These are phyloP conservation scores for Meloidogyne floridensis DNA, from an alignment of 1,140 invertebrate genomes.

Conservation along the genomic window DNA sequence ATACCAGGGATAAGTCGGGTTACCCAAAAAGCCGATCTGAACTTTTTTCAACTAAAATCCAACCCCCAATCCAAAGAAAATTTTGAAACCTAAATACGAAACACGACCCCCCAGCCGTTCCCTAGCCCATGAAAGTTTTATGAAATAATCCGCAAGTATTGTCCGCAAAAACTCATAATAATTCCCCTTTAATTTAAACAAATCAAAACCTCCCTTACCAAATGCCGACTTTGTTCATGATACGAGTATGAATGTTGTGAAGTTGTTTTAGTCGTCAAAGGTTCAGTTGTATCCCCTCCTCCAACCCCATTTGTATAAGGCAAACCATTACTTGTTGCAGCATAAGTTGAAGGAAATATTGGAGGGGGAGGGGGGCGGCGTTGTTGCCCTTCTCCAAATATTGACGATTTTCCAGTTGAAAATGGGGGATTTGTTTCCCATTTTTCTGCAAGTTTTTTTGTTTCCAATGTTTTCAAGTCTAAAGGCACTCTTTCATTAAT, in stretches of 20 bases:
- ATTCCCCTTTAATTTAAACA: neutral
- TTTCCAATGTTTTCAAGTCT: slow-evolving; percentile 47
- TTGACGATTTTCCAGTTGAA: neutral
- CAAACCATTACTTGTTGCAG: slow-evolving; percentile 17
- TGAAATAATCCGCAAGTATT: too few relatives aligned
- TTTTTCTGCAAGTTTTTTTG: slow-evolving; percentile 47
- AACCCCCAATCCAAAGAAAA: too few relatives aligned
- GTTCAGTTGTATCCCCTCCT: neutral
- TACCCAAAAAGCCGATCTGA: too few relatives aligned
- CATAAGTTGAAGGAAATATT: slow-evolving; percentile 11
- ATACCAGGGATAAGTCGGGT: too few relatives aligned
- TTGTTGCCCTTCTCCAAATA: neutral
- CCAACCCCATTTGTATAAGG: slow-evolving; percentile 45
- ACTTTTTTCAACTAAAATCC: too few relatives aligned
- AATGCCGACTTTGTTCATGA: slow-evolving; percentile 47
- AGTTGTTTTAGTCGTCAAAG: slow-evolving; percentile 21
- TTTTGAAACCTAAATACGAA: too few relatives aligned
- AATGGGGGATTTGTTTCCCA: slow-evolving; percentile 40
- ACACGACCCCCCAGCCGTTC: too few relatives aligned
- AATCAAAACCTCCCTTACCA: slow-evolving; percentile 27
- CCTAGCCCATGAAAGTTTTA: too few relatives aligned
- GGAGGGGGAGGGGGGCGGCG: slow-evolving; percentile 1
- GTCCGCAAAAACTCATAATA: too few relatives aligned
- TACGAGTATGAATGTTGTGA: slow-evolving; percentile 48
- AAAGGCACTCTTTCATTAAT: slow-evolving; percentile 53